Conservation (phyloP, 2,113 vertebrate species). For the Ophthalmotilapia sp. region DNA sequence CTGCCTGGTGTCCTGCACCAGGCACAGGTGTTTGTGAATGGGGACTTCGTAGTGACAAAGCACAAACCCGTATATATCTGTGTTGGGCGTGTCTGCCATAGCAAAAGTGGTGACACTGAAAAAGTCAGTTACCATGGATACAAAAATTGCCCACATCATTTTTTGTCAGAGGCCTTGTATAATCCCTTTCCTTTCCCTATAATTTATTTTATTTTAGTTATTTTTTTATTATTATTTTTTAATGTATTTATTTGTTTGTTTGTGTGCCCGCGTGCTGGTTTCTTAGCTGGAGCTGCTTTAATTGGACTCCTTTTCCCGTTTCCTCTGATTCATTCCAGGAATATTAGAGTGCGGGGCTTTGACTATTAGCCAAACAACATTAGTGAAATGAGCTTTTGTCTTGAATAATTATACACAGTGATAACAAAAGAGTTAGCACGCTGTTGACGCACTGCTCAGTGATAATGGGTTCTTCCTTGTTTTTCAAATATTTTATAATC, state of each 20-base stretch:
- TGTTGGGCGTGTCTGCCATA: conserved; percentile 34
- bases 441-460: not conserved
- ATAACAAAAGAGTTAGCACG: conserved; percentile 34
- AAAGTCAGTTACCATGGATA: conserved; percentile 72
- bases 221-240: not conserved
- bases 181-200: conserved; percentile 28
- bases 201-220: conserved; percentile 25
- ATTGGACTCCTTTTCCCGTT: conserved; percentile 22
- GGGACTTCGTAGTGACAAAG: not conserved
- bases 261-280: conserved; percentile 2
- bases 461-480: conserved; percentile 22
- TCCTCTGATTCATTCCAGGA: conserved; percentile 9
- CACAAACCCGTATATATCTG: conserved; percentile 14
- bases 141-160: conserved; percentile 65
- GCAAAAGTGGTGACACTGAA: conserved; percentile 60
- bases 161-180: conserved; percentile 53
- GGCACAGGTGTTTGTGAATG: conserved; percentile 31
- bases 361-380: conserved; percentile 28
- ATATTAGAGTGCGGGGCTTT: conserved; percentile 18
- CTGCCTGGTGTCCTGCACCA: not conserved
- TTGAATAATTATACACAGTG: conserved; percentile 44
- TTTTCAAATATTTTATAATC: conserved; percentile 29
- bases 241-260: not conserved
- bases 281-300: conserved; percentile 19
- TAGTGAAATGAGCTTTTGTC: conserved; percentile 35